phyloP scores from a whole-genome alignment of 2,888 invertebrate genomes.

The Chorisops tibialis region DNA sequence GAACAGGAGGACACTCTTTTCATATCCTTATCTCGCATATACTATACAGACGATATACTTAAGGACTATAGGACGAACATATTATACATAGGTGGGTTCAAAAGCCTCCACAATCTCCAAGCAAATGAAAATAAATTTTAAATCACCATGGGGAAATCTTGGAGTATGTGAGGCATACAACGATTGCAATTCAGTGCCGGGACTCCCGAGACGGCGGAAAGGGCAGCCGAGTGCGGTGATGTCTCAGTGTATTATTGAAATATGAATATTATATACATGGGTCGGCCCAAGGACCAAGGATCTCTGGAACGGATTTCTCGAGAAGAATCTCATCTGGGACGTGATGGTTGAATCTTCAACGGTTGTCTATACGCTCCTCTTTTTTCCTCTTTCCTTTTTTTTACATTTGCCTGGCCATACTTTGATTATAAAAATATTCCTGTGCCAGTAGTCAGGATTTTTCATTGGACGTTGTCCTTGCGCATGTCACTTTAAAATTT shows the following conservation, averaged over 20 bases:
- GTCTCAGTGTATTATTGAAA: slow-evolving; percentile 19
- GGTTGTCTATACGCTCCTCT: not conserved
- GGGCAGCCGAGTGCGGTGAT: no score
- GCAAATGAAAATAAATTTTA: slow-evolving; percentile 29
- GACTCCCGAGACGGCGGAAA: slow-evolving; percentile 4
- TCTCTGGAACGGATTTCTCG: not conserved
- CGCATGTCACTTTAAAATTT: slow-evolving; percentile 29
- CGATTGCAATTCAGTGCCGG: no score
- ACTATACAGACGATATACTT: no score
- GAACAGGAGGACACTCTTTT: no score
- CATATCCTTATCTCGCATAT: no score
- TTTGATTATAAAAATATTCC: slow-evolving; percentile 27
- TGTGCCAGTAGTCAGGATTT: slow-evolving; percentile 19
- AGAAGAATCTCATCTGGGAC: not conserved
- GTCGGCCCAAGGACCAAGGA: slow-evolving; percentile 7
- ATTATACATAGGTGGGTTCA: no score
- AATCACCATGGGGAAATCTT: slow-evolving; percentile 29
- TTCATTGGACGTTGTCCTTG: slow-evolving; percentile 27
- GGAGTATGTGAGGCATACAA: slow-evolving; percentile 9
- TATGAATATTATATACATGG: slow-evolving; percentile 25
- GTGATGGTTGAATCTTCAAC: not conserved
- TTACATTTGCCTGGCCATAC: slow-evolving; percentile 12
- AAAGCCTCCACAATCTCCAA: slow-evolving; percentile 13
- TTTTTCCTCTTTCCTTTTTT: no score
- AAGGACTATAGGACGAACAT: no score